These are phyloP conservation scores for Solenodon paradoxus DNA, from an alignment of 2,113 vertebrate species.

Conservation along the genomic window DNA sequence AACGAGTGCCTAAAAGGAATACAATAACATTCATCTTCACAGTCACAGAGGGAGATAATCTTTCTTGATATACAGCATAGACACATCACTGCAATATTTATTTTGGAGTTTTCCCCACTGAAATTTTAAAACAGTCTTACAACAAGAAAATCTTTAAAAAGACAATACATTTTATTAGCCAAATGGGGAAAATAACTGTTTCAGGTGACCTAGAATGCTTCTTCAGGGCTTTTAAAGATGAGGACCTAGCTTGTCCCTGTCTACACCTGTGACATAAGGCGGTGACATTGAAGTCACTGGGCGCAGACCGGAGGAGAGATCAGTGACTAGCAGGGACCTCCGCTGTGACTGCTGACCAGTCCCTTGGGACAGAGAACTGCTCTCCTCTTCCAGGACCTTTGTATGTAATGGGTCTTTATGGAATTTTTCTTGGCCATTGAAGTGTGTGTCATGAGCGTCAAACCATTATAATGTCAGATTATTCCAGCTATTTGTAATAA, in stretches of 20 bases:
- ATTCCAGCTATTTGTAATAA: background rate
- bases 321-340: accelerated
- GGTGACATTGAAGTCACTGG: accelerated
- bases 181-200: background rate
- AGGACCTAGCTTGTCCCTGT: background rate
- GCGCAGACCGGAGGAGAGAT: accelerated
- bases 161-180: background rate
- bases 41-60: slow-evolving; percentile 40
- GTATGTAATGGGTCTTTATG: background rate
- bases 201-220: background rate
- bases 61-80: background rate
- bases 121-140: slow-evolving; percentile 17
- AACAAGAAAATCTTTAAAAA: slow-evolving; percentile 40
- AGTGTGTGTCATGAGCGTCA: background rate
- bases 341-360: accelerated
- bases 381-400: background rate
- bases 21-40: slow-evolving; percentile 22
- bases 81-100: slow-evolving; percentile 17
- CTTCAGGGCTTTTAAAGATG: background rate
- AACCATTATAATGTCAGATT: background rate
- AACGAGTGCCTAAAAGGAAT: slow-evolving; percentile 27
- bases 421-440: background rate
- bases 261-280: accelerated
- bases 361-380: background rate
- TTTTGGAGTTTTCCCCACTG: background rate